Evolutionary conservation across 2,888 invertebrate genomes (phyloP), one percentile per base, ranked within the genome.

Genomic region (Epiblema foenella): DNA sequence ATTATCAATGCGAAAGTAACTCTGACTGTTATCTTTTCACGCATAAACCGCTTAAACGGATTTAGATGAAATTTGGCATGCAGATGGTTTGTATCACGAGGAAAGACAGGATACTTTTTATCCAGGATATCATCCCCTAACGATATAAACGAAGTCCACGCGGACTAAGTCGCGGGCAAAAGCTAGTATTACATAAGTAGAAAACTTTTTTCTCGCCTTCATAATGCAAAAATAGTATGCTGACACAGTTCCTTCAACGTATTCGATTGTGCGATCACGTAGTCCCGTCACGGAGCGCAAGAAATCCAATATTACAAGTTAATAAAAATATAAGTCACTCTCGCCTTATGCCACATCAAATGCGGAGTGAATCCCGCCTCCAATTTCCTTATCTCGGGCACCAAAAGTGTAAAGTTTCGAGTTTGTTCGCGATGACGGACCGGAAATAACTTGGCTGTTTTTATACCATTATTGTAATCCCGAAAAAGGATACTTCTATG

Each of bases 351-450:
- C 64, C 64, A 39, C 54, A 64, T 64, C 64, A 64, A 52, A 39
- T n/a, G n/a, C n/a, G n/a, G 7, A 39, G n/a, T 39, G 37, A 52
- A 64, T 64, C 64, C 20, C 52, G 20, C 4, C 20, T 39, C 33
- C 64, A 39, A 24, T 64, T 54, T 64, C 39, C 52, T 64, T 64
- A 64, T 64, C 64, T 64, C 37, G 52, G 64, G 24, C 39, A 52
- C 64, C 64, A 64, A 64, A 64, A 64, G 64, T 54, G 64, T 64
- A 54, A 54, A 64, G 64, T 54, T 63, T 64, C 63, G 63, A 63
- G 63, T 52, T 52, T 33, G 51, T 33, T 62, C 51, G 39, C 52
- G 20, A 24, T 20, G 51, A 39, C 18, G 52, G 39, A 54, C 64
- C 52, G 52, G 20, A 54, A 39, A 64, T 51, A 54, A 64, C 37